These are phyloP conservation scores for Tinea trinotella DNA, from an alignment of 2,888 invertebrate genomes.

Conservation along the genomic window DNA sequence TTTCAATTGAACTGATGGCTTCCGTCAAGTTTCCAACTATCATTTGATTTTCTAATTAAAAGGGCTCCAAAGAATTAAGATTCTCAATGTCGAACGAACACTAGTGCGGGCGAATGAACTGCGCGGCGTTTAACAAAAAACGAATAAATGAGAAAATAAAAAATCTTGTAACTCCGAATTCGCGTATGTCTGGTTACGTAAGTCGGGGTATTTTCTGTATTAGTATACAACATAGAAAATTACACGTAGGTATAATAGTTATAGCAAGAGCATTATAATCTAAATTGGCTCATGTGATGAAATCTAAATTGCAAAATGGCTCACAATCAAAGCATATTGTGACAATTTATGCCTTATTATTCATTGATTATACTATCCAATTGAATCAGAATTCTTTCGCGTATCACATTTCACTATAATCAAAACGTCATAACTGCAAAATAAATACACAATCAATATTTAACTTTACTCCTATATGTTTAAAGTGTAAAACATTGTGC, in stretches of 20 bases:
- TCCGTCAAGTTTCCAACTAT: no score
- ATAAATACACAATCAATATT: not conserved
- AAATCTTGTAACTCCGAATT: no score
- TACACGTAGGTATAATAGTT: not conserved
- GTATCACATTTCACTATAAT: not conserved
- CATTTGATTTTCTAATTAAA: no score
- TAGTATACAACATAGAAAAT: no score
- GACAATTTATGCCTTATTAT: not conserved
- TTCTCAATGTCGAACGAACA: no score
- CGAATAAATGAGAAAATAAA: no score
- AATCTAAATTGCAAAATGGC: not conserved
- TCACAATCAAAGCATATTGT: not conserved
- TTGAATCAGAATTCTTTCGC: constrained; percentile 8
- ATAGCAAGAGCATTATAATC: not conserved
- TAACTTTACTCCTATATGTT: not conserved
- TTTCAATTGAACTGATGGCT: no score
- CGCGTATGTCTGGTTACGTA: no score
- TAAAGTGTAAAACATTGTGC: not conserved
- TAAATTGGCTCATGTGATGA: not conserved
- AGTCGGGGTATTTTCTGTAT: no score
- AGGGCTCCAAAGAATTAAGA: no score
- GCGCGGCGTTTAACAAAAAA: no score
- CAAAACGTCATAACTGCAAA: not conserved
- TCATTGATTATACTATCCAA: not conserved
- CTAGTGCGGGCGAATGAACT: no score